These are phyloP conservation scores for Kryphioiulus occultus DNA, from an alignment of 2,888 invertebrate genomes.

Conservation along the genomic window DNA sequence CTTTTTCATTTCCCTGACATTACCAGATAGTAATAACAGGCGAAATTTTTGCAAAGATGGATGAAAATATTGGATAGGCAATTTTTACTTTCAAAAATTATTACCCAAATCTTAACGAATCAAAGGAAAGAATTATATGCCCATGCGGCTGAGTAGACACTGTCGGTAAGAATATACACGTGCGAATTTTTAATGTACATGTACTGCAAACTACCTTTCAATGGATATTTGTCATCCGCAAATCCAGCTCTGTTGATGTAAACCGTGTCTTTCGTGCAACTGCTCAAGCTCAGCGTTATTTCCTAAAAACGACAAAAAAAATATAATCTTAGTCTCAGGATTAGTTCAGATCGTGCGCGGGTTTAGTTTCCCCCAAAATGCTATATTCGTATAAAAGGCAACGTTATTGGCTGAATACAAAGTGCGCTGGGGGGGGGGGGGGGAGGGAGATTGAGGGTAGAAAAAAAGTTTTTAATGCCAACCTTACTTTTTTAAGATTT, in stretches of 20 bases:
- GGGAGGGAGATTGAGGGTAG: neutral
- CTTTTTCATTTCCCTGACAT: too few species aligned
- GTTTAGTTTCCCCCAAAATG: neutral
- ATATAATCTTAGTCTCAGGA: neutral
- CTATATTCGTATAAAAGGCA: neutral
- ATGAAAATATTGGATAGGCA: too few species aligned
- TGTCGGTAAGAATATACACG: too few species aligned
- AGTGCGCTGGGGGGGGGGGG: neutral
- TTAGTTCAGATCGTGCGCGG: neutral
- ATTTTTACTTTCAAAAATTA: too few species aligned
- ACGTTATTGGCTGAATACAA: neutral
- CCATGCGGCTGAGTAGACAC: too few species aligned
- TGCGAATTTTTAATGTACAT: too few species aligned
- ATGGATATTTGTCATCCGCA: conserved; percentile 53
- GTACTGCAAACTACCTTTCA: conserved; percentile 48
- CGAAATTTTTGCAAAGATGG: too few species aligned
- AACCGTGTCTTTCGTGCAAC: conserved; percentile 47
- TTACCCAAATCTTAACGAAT: too few species aligned
- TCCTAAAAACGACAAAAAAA: conserved; percentile 50
- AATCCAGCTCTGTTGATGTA: conserved; percentile 49
- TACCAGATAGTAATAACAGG: too few species aligned
- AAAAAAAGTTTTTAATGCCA: neutral
- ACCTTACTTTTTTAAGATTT: neutral
- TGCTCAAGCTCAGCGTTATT: conserved; percentile 51
- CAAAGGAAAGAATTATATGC: too few species aligned